Percentiles rank a stretch among this genome's conserved stretches.
Evolutionary conservation across 2,888 invertebrate genomes (phyloP).

Genomic region (Orthosia cruda): DNA sequence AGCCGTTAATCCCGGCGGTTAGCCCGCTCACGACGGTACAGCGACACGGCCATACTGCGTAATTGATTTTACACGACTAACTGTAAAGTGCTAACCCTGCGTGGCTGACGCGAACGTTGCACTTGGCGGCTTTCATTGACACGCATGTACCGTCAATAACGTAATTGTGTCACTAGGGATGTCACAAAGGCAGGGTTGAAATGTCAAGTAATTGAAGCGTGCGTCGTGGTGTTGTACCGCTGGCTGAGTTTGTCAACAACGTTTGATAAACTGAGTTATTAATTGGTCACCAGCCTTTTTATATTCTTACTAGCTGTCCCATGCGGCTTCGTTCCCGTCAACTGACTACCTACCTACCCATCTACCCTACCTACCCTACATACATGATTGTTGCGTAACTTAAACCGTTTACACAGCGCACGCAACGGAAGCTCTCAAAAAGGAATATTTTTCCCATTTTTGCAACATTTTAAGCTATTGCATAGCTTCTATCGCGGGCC

Average conservation of each 20-base stretch:
- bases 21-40: conserved; percentile 63
- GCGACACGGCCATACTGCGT: conserved; percentile 63
- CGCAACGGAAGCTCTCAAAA: no score
- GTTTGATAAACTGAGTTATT: neutral
- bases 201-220: neutral
- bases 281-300: neutral
- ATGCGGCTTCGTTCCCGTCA: no score
- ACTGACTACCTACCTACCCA: no score
- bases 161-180: conserved; percentile 30
- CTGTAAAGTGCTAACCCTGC: conserved; percentile 59
- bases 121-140: conserved; percentile 45
- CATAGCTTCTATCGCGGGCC: no score
- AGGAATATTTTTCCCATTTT: no score
- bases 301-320: neutral
- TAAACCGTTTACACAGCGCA: no score
- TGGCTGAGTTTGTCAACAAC: neutral
- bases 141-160: conserved; percentile 29
- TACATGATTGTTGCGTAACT: no score
- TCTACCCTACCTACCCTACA: no score
- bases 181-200: neutral
- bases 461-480: no score
- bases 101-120: no score
- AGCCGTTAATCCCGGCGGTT: conserved; percentile 72
- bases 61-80: conserved; percentile 71
- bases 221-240: no score